Evolutionary conservation across 2,113 vertebrate genomes (phyloP).

Genomic region (Hassar affinis): DNA sequence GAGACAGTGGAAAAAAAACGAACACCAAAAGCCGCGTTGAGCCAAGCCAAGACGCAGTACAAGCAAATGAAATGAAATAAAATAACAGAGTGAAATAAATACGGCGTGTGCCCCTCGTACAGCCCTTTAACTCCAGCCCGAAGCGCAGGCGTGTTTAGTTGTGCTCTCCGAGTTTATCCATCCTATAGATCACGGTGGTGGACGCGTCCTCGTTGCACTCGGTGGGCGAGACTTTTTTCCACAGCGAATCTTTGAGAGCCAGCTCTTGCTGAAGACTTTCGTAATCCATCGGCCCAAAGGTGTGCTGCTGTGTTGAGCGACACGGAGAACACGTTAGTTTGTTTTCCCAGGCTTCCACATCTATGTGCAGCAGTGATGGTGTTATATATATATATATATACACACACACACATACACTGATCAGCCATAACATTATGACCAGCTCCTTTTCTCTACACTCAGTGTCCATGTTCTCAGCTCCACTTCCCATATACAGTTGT

Average conservation of each 20-base stretch:
- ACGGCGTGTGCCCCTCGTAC: not conserved
- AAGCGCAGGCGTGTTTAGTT: slow-evolving; percentile 40
- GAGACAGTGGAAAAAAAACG: slow-evolving; percentile 1
- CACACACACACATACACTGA: too few relatives aligned
- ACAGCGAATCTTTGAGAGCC: slow-evolving; percentile 94
- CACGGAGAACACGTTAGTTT: slow-evolving; percentile 89
- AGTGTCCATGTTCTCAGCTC: too few relatives aligned
- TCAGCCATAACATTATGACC: too few relatives aligned
- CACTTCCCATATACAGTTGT: too few relatives aligned
- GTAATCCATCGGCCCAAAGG: slow-evolving; percentile 94
- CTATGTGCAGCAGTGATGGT: not conserved
- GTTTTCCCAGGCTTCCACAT: slow-evolving; percentile 19
- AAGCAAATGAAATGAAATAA: not conserved
- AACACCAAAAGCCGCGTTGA: not conserved
- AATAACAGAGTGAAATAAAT: slow-evolving; percentile 27
- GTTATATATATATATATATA: not conserved
- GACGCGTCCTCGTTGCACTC: slow-evolving; percentile 95
- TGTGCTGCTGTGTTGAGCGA: slow-evolving; percentile 92
- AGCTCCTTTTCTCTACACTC: too few relatives aligned
- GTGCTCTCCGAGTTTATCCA: slow-evolving; percentile 85
- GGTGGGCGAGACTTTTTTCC: slow-evolving; percentile 92
- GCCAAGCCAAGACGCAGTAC: not conserved
- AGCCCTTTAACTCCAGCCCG: not conserved
- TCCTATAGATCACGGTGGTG: slow-evolving; percentile 98
- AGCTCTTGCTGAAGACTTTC: slow-evolving; percentile 98